Evolutionary conservation across 1,140 invertebrate genomes (phyloP).

Genomic region (Anoplolepis gracilipes): DNA sequence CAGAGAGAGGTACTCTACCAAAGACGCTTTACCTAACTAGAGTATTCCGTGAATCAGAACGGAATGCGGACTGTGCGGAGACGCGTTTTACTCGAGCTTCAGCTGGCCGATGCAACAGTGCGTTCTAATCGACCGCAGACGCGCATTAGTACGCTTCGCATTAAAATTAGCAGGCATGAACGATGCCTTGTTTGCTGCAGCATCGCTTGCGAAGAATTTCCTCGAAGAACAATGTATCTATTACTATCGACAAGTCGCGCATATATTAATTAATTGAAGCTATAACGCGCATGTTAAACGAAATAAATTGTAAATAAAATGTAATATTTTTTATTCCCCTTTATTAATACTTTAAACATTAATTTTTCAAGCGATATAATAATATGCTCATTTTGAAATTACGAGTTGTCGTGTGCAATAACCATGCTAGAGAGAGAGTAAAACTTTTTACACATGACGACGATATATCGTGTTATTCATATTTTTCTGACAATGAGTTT

Average conservation of each 20-base stretch:
- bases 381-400: neutral
- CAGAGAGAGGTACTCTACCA: conserved; percentile 37
- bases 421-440: neutral
- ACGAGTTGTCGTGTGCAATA: neutral
- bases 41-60: conserved; percentile 41
- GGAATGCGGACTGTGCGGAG: conserved; percentile 46
- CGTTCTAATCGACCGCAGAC: conserved; percentile 46
- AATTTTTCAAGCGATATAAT: neutral
- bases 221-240: neutral
- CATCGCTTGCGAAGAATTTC: neutral
- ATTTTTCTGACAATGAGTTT: neutral
- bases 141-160: conserved; percentile 9
- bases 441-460: neutral
- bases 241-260: neutral
- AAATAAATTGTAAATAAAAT: too few species aligned
- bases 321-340: neutral
- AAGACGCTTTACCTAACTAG: conserved; percentile 53
- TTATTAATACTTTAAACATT: neutral
- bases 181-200: conserved; percentile 20
- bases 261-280: neutral
- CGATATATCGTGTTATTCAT: neutral
- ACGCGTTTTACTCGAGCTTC: conserved; percentile 29
- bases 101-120: conserved; percentile 14
- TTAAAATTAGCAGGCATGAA: conserved; percentile 40
- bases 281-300: neutral